phyloP scores from a whole-genome alignment of 2,113 vertebrate genomes.

The Vireo altiloquus region DNA sequence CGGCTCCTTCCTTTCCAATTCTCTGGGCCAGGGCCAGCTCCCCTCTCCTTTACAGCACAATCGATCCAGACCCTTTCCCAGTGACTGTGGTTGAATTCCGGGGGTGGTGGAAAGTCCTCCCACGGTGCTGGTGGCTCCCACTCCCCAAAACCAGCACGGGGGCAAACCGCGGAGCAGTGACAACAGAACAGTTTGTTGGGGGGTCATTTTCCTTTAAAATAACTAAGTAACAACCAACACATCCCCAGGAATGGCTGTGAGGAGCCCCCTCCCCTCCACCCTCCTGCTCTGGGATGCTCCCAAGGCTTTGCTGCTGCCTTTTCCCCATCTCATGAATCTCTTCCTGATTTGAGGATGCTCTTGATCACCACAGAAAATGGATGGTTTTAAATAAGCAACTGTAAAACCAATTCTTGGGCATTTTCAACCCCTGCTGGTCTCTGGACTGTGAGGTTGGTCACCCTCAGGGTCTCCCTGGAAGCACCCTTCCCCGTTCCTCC shows the following conservation, averaged over 20 bases:
- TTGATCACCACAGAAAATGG: neutral
- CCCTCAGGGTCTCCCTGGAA: neutral
- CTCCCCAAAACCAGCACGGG: neutral
- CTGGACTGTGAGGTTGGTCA: neutral
- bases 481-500: neutral
- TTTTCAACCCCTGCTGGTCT: neutral
- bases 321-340: fast-evolving
- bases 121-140: neutral
- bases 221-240: neutral
- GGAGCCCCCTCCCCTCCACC: neutral
- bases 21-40: neutral
- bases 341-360: neutral
- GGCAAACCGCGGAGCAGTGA: neutral
- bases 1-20: constrained; percentile 28
- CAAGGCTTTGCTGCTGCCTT: neutral
- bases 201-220: neutral
- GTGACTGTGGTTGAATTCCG: neutral
- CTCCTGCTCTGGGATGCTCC: neutral
- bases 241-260: neutral
- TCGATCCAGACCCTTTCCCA: neutral
- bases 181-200: neutral
- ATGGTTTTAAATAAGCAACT: neutral
- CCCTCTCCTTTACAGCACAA: neutral
- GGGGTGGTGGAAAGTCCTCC: neutral
- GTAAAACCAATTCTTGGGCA: neutral